Evolutionary conservation across 2,888 invertebrate genomes (phyloP), one percentile per base, ranked within the genome.

Genomic region (Heteromurus nitidus): DNA sequence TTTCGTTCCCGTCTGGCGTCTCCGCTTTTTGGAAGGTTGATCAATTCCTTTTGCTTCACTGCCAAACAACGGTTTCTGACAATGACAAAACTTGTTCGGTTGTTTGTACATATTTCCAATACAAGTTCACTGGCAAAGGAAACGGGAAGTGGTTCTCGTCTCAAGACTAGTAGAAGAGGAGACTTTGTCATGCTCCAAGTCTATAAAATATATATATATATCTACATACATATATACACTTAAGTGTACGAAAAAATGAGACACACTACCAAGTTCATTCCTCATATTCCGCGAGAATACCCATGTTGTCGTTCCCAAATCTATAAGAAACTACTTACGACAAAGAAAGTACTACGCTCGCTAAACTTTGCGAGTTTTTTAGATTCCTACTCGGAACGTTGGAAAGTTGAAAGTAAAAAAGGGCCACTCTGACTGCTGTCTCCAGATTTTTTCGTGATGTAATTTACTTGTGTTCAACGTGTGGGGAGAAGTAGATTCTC

Each of bases 41-140:
- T 55, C 9, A 18, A 18, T 24, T 26, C 9, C 2, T 55, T 26
- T 1, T 55, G 24, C 55, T 55, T 55, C 18, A 55, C 13, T 26
- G 26, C 55, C 20, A 22, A 50, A 50, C 55, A 55, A 55, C 26
- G 26, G 55, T 3, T 55, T 26, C 26, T 55, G 55, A 55, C 55
- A 55, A 55, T 55, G 55, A 55, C 26, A 55, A 55, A 55, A 13
- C 26, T 55, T 47, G 2, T 26, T 13, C 7, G 36, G 36, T 36
- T 5, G 36, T 13, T 36, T 13, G 13, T 36, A 36, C 36, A 13
- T 13, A 9, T 36, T 36, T 36, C 36, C 7, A 36, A 36, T 13
- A 36, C 36, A 36, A 36, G 13, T 24, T 18, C 18, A 20, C 20
- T 20, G 9, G 50, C 50, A n/a, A 50, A 50, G 20, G 20, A 20